These are phyloP conservation scores for Thalpophila matura DNA, from an alignment of 2,888 invertebrate species.

Conservation along the genomic window DNA sequence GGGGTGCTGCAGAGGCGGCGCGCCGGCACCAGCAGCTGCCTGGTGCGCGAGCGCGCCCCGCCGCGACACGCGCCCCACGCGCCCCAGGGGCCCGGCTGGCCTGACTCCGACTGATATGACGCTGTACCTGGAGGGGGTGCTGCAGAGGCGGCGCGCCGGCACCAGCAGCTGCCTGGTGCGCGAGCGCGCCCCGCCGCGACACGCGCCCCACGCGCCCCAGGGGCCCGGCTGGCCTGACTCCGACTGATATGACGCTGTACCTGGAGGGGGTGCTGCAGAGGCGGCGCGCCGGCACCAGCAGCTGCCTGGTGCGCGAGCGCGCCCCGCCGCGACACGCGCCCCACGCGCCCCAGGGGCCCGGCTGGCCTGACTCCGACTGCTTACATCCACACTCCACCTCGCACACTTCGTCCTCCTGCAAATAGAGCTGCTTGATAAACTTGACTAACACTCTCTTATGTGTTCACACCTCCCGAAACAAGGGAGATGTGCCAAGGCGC, in stretches of 20 bases:
- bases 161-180: constrained; percentile 82
- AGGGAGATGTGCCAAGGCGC: no score
- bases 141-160: constrained; percentile 76
- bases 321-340: constrained; percentile 84
- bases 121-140: constrained; percentile 78
- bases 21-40: no score
- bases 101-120: neutral
- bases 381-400: constrained; percentile 82
- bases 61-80: no score
- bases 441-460: neutral
- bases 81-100: neutral
- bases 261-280: constrained; percentile 80
- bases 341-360: constrained; percentile 86
- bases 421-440: neutral
- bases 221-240: neutral
- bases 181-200: constrained; percentile 83
- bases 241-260: constrained; percentile 58
- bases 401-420: constrained; percentile 82
- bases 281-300: constrained; percentile 75
- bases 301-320: constrained; percentile 82
- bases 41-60: no score
- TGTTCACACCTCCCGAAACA: no score
- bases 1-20: no score
- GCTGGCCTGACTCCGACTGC: constrained; percentile 71
- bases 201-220: constrained; percentile 37